These are phyloP conservation scores for Hemichromis elongatus DNA, from an alignment of 2,113 vertebrate genomes.

Conservation along the genomic window DNA sequence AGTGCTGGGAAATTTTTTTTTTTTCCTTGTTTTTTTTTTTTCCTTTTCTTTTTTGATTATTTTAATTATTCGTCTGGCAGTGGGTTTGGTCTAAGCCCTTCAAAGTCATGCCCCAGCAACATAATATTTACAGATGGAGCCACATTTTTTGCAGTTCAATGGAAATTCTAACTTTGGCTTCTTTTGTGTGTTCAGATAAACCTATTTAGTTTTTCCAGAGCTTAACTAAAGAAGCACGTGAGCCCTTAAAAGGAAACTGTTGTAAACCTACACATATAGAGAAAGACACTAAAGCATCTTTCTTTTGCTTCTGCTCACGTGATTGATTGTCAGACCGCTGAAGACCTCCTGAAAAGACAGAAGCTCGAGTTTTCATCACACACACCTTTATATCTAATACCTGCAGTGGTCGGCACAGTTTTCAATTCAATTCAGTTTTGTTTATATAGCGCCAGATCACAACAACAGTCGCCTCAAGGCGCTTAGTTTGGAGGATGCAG, in stretches of 20 bases:
- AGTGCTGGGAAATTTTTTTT: constrained; percentile 3
- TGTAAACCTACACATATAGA: not conserved
- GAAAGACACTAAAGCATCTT: not conserved
- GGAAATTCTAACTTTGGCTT: not conserved
- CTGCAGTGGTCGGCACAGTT: not conserved
- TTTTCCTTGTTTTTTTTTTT: not conserved
- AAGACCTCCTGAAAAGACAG: not conserved
- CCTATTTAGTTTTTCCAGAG: not conserved
- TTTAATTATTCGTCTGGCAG: not conserved
- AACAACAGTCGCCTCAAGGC: too few relatives aligned
- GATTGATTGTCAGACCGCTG: not conserved
- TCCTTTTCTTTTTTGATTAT: not conserved
- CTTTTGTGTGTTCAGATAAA: not conserved
- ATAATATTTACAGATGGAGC: constrained; percentile 36
- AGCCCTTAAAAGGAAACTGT: fast-evolving
- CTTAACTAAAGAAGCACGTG: not conserved
- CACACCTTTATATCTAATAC: not conserved
- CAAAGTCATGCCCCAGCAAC: constrained; percentile 1
- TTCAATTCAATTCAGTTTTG: too few relatives aligned
- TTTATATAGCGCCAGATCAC: too few relatives aligned
- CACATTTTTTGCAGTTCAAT: not conserved
- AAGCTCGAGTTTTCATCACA: not conserved
- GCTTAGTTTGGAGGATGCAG: not conserved
- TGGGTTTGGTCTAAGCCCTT: constrained; percentile 7
- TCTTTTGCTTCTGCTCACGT: not conserved